Base-by-base conservation (phyloP, 2,888 invertebrate species). In the Xylocampa areola region DNA sequence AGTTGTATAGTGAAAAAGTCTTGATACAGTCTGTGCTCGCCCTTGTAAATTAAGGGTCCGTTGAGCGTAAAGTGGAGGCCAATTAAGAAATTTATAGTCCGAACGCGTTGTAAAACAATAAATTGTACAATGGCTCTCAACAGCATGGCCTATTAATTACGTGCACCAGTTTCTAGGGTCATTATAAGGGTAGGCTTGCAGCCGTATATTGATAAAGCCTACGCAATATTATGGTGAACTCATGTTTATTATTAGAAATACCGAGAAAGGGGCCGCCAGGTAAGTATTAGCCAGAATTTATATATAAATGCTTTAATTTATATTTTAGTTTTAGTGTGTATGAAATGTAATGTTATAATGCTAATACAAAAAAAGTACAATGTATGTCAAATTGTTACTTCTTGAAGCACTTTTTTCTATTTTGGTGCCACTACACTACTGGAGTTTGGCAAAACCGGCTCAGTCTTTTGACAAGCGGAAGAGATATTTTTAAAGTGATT, bases 41-140 rank as follows among this genome's bases (percentile, higher is more conserved):
- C 89, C 89, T 91, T 91, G 86, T 91, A 91, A 92, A 92, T 92
- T 90, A 88, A 87, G 84, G 90, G 85, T 78, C 85, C 79, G 85
- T 77, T 81, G 86, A 88, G 85, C 89, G 88, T 87, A 89, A 90
- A 90, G 86, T 85, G 86, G 85, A 77, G 84, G 76, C 91, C 91
- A 94, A 92, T 93, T 92, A 93, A 90, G 86, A 84, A 90, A 85
- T 91, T 91, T 94, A 94, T 91, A 85, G 88, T 85, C 87, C 79
- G 84, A 87, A 88, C 86, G 85, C 84, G 91, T 84, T 87, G 85
- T 93, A 92, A 92, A 93, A 91, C 89, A 91, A 93, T 93, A 92
- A 94, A 93, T 92, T 85, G 82, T 86, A 87, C 85, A 90, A 91
- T 88, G 79, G 85, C 83, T 82, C 85, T 87, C 86, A 79, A 85